phyloP scores from a whole-genome alignment of 2,113 vertebrate genomes.

The Zosterops lateralis region DNA sequence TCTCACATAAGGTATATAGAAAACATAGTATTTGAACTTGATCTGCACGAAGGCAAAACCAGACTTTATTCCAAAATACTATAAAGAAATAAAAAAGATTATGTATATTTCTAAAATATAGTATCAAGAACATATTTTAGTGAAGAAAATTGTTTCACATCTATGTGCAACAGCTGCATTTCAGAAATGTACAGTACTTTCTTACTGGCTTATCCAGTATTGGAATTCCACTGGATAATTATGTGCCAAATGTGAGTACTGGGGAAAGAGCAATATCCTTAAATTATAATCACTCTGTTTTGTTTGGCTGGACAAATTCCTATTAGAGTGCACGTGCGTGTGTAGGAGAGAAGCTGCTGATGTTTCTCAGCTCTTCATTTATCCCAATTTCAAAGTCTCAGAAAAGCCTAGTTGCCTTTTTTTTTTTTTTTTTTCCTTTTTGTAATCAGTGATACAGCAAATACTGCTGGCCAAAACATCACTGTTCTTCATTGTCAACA shows the following conservation, averaged over 20 bases:
- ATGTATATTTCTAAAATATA: not conserved
- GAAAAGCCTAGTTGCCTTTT: not conserved
- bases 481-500: not conserved
- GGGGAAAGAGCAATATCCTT: not conserved
- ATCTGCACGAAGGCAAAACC: not conserved
- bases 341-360: not conserved
- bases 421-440: not conserved
- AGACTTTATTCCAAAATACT: not conserved
- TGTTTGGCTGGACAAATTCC: not conserved
- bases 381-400: not conserved
- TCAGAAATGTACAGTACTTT: not conserved
- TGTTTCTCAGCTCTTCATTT: not conserved
- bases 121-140: not conserved
- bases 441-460: not conserved
- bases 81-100: not conserved
- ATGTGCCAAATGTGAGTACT: not conserved
- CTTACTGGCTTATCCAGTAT: not conserved
- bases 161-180: not conserved
- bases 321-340: not conserved
- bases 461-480: not conserved
- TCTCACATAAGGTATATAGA: not conserved
- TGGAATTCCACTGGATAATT: not conserved
- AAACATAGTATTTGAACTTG: not conserved
- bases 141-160: not conserved
- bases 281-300: not conserved